Base-by-base conservation (phyloP, 2,888 invertebrate species). In the Andrena praecox region DNA sequence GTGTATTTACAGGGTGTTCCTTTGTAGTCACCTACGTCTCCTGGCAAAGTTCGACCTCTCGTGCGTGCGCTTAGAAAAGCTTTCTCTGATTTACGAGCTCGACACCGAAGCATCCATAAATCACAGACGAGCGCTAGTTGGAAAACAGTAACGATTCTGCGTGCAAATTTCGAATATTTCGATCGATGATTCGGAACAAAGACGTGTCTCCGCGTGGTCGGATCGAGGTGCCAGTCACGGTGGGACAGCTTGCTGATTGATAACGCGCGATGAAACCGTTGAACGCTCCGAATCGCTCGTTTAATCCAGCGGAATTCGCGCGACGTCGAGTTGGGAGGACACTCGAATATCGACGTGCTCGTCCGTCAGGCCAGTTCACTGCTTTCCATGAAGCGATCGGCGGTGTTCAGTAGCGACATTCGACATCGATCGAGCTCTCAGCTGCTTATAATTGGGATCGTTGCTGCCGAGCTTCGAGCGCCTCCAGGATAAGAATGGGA, bases 61-160 rank as follows among this genome's bases (percentile, higher is more conserved):
- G 16, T 56, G 68, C 27, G 59, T 27, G 76, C 50, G 42, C 24
- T 27, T n/a, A 16, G 33, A 59, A 64, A 31, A 64, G 42, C 33
- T 27, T 16, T 5, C 27, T 7, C 33, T 56, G 27, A 77, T 77
- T 77, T 77, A 64, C 56, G 77, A 77, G 62, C 74, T 10, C 24
- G 12, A 29, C 24, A 63, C 35, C 16, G 31, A 31, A 20, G 27
- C 33, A 4, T 54, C 24, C 42, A 27, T 59, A 33, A 77, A 73
- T 77, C 56, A 48, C 16, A 16, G 27, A n/a, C 29, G 35, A 16
- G 42, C 7, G 7, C 52, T 20, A 52, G 0, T 33, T 33, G 74
- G 64, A 27, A 64, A 64, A 73, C 54, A 16, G 42, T 24, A n/a
- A 48, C 54, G 54, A 27, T 74, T 64, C 63, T 52, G 35, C 24